Base-by-base conservation (phyloP, 2,113 vertebrate species). In the Plotosus lineatus region DNA sequence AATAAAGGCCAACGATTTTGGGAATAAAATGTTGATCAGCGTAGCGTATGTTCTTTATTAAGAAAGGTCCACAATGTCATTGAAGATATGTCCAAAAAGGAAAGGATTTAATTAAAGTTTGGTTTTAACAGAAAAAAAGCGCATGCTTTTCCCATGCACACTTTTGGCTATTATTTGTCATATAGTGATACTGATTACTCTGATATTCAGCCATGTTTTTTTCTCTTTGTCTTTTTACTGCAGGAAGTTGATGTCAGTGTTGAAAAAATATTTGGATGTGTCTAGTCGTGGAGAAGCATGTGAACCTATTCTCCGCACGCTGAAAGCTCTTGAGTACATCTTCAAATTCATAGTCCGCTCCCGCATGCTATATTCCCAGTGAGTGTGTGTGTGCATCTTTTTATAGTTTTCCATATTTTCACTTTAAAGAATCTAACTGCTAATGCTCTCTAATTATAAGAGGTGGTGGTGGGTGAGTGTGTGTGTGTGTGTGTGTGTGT, bases 281-380 rank as follows among this genome's bases (percentile, higher is more conserved):
- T 97, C 96, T 75, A 96, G 97, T 86, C 91, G 95, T 83, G 98
- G 97, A 42, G 96, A 98, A 89, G 95, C 96, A 56, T 99, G 97
- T 1, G 98, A 99, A 81, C 95, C 96, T 0, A 97, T 98, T 85
- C 87, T 98, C 10, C 94, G 97, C 61, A 98, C 98, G 0, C 93
- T 99, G 81, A 99, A 99, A 91, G 96, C 97, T 56, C 91, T 99
- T 40, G 98, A 99, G 89, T 99, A 99, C 85, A 95, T 98, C 88
- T 99, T 99, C 92, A 99, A 99, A 90, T 98, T 99, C 93, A 98
- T 99, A 76, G 97, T 99, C 75, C 95, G 97, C 81, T 99, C 97
- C 6, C 95, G 97, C 83, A 96, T 94, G 81, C 95, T 99, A 85
- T 99, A 97, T 91, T 97, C 97, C 78, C 97, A 98, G 97, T 98